Evolutionary conservation across 2,797 vertebrate genomes (phyloP).

Genomic region (Myripristis jacobus): DNA sequence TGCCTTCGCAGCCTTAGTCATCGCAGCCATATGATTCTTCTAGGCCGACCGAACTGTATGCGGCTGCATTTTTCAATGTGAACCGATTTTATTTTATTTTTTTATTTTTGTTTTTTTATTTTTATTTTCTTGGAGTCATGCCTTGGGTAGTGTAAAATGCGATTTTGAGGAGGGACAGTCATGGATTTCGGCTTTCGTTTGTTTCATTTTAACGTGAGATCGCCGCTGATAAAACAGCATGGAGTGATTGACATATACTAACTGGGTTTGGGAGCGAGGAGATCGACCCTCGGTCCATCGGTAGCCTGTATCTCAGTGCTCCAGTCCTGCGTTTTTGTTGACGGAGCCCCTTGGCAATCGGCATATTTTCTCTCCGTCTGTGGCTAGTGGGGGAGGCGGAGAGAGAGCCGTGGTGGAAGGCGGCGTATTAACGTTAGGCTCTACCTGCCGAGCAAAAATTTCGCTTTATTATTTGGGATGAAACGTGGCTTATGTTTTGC

Average conservation of each 20-base stretch:
- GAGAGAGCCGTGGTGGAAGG: slow-evolving; percentile 76
- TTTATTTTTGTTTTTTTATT: too few relatives aligned
- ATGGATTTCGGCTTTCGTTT: slow-evolving; percentile 70
- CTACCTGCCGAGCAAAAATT: slow-evolving; percentile 68
- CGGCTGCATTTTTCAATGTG: slow-evolving; percentile 56
- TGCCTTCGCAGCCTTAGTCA: slow-evolving; percentile 79
- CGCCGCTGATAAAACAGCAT: slow-evolving; percentile 69
- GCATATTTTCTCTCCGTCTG: slow-evolving; percentile 77
- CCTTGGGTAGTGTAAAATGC: slow-evolving; percentile 71
- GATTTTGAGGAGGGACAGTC: slow-evolving; percentile 68
- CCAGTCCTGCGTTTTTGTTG: slow-evolving; percentile 74
- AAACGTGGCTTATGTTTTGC: slow-evolving; percentile 74
- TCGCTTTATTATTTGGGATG: slow-evolving; percentile 71
- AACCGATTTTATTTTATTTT: slow-evolving; percentile 43
- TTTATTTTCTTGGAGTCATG: slow-evolving; percentile 61
- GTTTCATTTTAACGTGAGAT: slow-evolving; percentile 64
- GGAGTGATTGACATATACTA: slow-evolving; percentile 76
- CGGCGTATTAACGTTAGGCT: slow-evolving; percentile 68
- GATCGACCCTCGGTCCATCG: slow-evolving; percentile 75
- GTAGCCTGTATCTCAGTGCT: slow-evolving; percentile 63
- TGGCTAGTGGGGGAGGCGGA: slow-evolving; percentile 78
- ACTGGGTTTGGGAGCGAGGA: slow-evolving; percentile 72
- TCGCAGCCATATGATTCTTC: slow-evolving; percentile 70
- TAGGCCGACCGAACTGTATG: slow-evolving; percentile 59
- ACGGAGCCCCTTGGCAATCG: slow-evolving; percentile 77